Evolutionary conservation across 1,140 invertebrate genomes (phyloP), one percentile per base, ranked within the genome.

Genomic region (Ooceraea biroi): DNA sequence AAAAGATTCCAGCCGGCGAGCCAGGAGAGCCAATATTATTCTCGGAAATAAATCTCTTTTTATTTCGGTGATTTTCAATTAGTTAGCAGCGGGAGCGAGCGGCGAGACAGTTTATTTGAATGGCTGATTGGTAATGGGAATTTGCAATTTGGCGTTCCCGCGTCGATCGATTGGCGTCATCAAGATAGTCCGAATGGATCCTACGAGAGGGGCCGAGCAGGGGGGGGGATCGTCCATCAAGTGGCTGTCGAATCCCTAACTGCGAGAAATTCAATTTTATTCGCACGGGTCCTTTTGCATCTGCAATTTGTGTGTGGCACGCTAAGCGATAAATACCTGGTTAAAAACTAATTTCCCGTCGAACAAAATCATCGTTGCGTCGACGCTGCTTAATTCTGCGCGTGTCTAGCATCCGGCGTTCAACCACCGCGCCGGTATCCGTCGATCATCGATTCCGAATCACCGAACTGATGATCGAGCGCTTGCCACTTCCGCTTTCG

Each of bases 261-360:
- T 71, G 50, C 36, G 17, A 69, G 50, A 36, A 71, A 80, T 80
- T 80, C 65, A 71, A 80, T 80, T 69, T 80, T 69, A 57, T 57
- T 80, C 50, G 14, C 65, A 69, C 22, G 41, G 52, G 11, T 80
- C 50, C 57, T 69, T 80, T 57, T 57, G 50, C 36, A 66, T 57
- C 48, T 68, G 46, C 66, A 52, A 66, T 77, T 77, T 65, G 48
- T 46, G 12, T 22, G 41, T 19, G 44, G n/a, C 52, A 61, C 69
- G 63, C 65, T 74, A 41, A 55, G 36, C 41, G 66, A 87, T 74
- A 88, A 69, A 68, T 83, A 46, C 10, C 22, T 76, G 76, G 87
- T 87, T 85, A 50, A 55, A 86, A 78, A 55, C 11, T 69, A 58
- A 85, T 88, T 80, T 69, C 25, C 66, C 27, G 7, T 36, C 36